phyloP scores from a whole-genome alignment of 2,113 vertebrate genomes.

The Salvelinus alpinus region DNA sequence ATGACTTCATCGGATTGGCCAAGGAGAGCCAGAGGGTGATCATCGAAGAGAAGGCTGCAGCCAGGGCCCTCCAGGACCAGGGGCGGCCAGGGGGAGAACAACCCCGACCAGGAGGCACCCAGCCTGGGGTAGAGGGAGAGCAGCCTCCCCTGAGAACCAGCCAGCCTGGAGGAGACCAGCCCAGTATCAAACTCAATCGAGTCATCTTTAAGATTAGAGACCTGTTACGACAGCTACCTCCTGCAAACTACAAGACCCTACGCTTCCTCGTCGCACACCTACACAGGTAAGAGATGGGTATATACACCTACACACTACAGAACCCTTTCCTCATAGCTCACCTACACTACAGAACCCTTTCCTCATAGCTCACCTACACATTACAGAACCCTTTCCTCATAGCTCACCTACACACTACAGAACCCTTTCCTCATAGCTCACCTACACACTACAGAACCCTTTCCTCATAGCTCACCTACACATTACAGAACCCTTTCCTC shows the following conservation, averaged over 20 bases:
- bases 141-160: conserved; percentile 58
- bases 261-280: conserved; percentile 89
- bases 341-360: too few relatives aligned
- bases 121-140: conserved; percentile 25
- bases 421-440: too few relatives aligned
- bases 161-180: conserved; percentile 16
- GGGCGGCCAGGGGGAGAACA: too few relatives aligned
- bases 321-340: conserved; percentile 68
- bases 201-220: conserved; percentile 89
- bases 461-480: too few relatives aligned
- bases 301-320: conserved; percentile 63
- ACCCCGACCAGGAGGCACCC: background rate
- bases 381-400: too few relatives aligned
- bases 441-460: too few relatives aligned
- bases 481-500: too few relatives aligned
- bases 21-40: conserved; percentile 84
- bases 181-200: conserved; percentile 80
- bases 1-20: conserved; percentile 90
- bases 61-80: background rate
- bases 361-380: too few relatives aligned
- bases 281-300: conserved; percentile 75
- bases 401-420: too few relatives aligned
- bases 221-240: conserved; percentile 86
- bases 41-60: conserved; percentile 71
- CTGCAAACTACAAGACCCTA: conserved; percentile 87